Percentiles rank a stretch among this genome's conserved stretches.
Conservation (phyloP, 2,888 invertebrate genomes). For the Heliconius erato region DNA sequence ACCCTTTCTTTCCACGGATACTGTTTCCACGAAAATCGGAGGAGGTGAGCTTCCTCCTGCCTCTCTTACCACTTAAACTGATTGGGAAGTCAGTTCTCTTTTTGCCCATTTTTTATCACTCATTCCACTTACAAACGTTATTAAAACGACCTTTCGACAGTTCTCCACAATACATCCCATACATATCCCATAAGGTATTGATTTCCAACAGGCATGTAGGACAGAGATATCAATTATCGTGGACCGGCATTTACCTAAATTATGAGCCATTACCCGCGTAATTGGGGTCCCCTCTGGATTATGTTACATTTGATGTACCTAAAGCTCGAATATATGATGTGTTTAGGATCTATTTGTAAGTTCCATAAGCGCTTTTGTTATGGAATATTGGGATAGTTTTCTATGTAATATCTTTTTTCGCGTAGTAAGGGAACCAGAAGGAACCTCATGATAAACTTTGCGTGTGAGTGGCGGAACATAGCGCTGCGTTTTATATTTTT, state of each 20-base stretch:
- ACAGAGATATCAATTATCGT: slow-evolving; percentile 58
- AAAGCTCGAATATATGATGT: slow-evolving; percentile 34
- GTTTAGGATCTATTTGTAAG: slow-evolving; percentile 3
- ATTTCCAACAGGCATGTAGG: slow-evolving; percentile 49
- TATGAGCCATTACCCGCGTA: slow-evolving; percentile 59
- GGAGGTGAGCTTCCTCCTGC: too few species aligned
- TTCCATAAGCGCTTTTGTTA: background rate
- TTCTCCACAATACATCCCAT: background rate
- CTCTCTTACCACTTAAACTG: background rate
- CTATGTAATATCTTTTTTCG: too few species aligned
- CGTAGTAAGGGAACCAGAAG: too few species aligned
- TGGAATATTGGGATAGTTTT: too few species aligned
- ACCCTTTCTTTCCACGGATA: too few species aligned
- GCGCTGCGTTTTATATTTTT: background rate
- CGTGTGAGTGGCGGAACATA: too few species aligned
- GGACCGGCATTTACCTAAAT: slow-evolving; percentile 57
- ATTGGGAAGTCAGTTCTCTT: too few species aligned
- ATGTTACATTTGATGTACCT: slow-evolving; percentile 51
- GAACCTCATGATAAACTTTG: too few species aligned
- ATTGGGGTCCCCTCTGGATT: slow-evolving; percentile 56
- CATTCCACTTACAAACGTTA: background rate
- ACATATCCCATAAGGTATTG: slow-evolving; percentile 39
- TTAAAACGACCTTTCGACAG: background rate
- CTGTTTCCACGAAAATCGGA: too few species aligned
- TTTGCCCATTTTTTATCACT: too few species aligned